These are phyloP conservation scores for Poecilobothrus nobilitatus DNA, from an alignment of 2,888 invertebrate genomes.

Conservation along the genomic window DNA sequence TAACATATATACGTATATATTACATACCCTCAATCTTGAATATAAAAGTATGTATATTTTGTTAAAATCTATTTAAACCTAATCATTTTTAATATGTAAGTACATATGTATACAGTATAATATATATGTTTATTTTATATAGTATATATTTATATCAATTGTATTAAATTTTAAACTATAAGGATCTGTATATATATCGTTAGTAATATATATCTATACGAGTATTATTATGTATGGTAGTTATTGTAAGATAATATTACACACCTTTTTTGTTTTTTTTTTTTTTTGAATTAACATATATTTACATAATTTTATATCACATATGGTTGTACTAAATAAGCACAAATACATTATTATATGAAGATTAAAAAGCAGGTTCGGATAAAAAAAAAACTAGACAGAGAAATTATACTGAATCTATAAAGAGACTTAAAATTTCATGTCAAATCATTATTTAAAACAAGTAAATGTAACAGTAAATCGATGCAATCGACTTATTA, in stretches of 20 bases:
- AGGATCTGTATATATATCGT: not conserved
- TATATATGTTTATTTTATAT: not conserved
- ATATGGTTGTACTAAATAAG: not conserved
- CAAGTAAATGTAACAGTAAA: too few species aligned
- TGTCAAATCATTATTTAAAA: too few species aligned
- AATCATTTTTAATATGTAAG: not conserved
- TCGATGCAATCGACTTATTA: too few species aligned
- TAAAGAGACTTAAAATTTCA: too few species aligned
- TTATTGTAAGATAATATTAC: not conserved
- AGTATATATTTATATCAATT: not conserved
- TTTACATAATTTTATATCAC: slow-evolving; percentile 6
- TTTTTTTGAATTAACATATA: not conserved
- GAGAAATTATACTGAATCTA: too few species aligned
- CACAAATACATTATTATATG: not conserved
- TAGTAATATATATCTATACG: not conserved
- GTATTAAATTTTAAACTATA: too few species aligned
- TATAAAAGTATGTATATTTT: not conserved
- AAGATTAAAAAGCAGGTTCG: not conserved
- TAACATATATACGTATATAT: not conserved
- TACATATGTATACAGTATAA: not conserved
- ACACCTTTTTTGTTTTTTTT: not conserved
- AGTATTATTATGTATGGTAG: not conserved
- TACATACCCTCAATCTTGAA: slow-evolving; percentile 2
- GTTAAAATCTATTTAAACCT: not conserved
- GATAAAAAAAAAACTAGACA: too few species aligned